phyloP scores from a whole-genome alignment of 1,140 invertebrate genomes.

The Ips typographus region DNA sequence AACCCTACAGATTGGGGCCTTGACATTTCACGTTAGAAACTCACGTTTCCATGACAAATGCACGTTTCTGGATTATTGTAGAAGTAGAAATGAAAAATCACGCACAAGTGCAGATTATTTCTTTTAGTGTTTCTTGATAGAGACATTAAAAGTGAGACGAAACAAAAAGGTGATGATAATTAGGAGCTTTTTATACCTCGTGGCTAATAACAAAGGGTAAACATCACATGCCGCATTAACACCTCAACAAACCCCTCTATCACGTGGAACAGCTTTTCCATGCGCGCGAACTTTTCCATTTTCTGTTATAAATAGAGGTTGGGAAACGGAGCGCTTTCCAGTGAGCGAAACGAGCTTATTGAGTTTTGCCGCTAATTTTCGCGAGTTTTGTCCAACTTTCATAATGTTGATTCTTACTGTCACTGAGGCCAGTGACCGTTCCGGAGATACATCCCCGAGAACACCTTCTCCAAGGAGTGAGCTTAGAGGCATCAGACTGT shows the following conservation, averaged over 20 bases:
- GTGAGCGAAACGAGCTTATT: conserved; percentile 1
- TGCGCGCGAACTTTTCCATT: conserved; percentile 16
- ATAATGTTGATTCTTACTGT: conserved; percentile 24
- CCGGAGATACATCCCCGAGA: conserved; percentile 45
- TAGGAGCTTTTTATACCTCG: neutral
- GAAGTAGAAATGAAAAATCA: no score
- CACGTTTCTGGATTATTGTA: no score
- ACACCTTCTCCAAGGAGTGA: conserved; percentile 56
- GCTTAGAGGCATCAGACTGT: conserved; percentile 58
- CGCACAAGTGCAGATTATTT: no score
- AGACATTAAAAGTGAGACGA: no score
- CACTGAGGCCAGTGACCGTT: neutral
- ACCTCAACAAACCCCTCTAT: neutral
- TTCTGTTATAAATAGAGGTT: conserved; percentile 7
- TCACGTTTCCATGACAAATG: no score
- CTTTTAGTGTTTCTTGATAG: no score
- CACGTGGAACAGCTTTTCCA: conserved; percentile 20
- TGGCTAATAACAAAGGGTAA: conserved; percentile 10
- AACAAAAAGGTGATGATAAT: no score
- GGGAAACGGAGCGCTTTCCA: neutral
- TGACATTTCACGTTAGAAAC: no score
- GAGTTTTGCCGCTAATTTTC: no score
- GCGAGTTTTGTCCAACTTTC: neutral
- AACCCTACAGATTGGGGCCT: no score
- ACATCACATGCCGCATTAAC: conserved; percentile 18